Evolutionary conservation across 2,888 invertebrate genomes (phyloP).

Genomic region (Drosophila stalkeri): DNA sequence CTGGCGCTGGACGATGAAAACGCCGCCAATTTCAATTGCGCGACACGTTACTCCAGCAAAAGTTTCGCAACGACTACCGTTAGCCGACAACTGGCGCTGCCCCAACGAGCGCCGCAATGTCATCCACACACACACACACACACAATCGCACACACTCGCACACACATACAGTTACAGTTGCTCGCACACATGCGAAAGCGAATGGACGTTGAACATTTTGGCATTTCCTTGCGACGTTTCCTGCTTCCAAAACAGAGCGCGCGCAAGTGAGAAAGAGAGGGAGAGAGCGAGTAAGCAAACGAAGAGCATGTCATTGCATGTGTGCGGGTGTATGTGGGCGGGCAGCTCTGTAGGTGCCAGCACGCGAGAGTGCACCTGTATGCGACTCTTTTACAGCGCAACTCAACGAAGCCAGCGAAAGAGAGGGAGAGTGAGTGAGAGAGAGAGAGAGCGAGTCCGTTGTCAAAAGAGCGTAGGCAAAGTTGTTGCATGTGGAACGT

Average conservation of each 20-base stretch:
- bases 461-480: constrained; percentile 31
- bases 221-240: constrained; percentile 76
- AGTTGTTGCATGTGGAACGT: constrained; percentile 55
- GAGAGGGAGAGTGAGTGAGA: not conserved
- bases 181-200: constrained; percentile 45
- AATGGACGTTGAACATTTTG: constrained; percentile 75
- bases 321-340: constrained; percentile 17
- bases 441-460: not conserved
- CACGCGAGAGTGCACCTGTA: constrained; percentile 34
- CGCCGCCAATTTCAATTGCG: constrained; percentile 80
- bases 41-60: constrained; percentile 84
- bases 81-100: constrained; percentile 77
- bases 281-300: constrained; percentile 17
- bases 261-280: not conserved
- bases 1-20: constrained; percentile 58
- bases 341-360: constrained; percentile 20
- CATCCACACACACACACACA: constrained; percentile 61
- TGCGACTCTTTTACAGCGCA: constrained; percentile 58
- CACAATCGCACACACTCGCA: constrained; percentile 22
- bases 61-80: constrained; percentile 84
- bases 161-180: constrained; percentile 27
- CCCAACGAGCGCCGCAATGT: constrained; percentile 74
- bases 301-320: constrained; percentile 30
- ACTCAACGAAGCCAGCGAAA: constrained; percentile 64
- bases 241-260: constrained; percentile 49